Evolutionary conservation across 2,113 vertebrate genomes (phyloP).

Genomic region (Anser cygnoides): DNA sequence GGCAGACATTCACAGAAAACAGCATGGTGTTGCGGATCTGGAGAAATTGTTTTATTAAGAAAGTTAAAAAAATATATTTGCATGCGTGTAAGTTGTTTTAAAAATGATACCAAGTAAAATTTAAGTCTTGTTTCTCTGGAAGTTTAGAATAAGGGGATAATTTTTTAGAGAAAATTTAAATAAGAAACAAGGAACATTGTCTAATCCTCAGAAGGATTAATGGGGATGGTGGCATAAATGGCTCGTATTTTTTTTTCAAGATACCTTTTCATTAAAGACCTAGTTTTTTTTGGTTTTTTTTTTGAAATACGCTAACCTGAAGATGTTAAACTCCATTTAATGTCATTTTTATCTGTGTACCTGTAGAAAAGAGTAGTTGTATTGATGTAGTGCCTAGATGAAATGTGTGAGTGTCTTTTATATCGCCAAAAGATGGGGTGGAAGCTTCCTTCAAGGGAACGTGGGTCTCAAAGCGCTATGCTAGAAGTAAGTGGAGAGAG

Average conservation of each 20-base stretch:
- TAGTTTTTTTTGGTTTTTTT: neutral
- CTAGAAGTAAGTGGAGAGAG: neutral
- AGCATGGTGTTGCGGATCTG: neutral
- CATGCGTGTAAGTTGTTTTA: slow-evolving; percentile 36
- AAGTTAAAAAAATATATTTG: slow-evolving; percentile 41
- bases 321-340: neutral
- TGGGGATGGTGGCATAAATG: neutral
- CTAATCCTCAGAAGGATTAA: neutral
- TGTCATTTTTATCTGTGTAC: fast-evolving
- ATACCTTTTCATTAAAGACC: neutral
- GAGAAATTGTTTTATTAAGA: slow-evolving; percentile 46
- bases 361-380: neutral
- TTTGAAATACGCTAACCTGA: neutral
- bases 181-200: neutral
- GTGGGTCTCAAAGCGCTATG: neutral
- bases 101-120: slow-evolving; percentile 42
- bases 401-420: neutral
- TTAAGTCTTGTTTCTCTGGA: slow-evolving; percentile 5
- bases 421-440: neutral
- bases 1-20: slow-evolving; percentile 37
- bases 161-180: neutral
- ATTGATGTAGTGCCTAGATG: neutral
- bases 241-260: neutral
- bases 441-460: neutral
- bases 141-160: neutral